Conservation (phyloP, 2,797 vertebrate genomes). For the Sebastes itinus region DNA sequence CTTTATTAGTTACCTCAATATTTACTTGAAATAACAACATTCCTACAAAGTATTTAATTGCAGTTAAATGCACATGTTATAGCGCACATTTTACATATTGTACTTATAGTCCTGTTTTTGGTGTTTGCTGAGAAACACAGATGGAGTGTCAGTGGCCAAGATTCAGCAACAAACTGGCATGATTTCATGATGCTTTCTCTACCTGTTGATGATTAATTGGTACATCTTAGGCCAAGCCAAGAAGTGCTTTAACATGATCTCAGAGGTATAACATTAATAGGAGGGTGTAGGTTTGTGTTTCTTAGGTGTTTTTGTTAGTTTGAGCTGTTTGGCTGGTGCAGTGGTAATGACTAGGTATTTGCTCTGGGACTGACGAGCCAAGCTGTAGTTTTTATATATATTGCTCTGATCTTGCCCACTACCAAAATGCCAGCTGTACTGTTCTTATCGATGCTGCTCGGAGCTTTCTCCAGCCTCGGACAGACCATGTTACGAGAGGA, state of each 20-base stretch:
- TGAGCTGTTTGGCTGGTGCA: constrained; percentile 1
- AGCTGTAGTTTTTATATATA: constrained; percentile 40
- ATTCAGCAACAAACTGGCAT: not conserved
- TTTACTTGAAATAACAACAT: constrained; percentile 46
- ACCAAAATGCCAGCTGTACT: constrained; percentile 64
- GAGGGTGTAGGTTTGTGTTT: not conserved
- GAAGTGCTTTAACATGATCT: constrained; percentile 5
- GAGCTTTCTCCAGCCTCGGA: constrained; percentile 57
- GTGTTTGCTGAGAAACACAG: not conserved
- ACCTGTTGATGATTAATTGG: not conserved
- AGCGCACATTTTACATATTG: not conserved
- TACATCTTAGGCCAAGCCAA: not conserved
- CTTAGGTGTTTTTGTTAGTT: not conserved
- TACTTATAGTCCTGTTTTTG: not conserved
- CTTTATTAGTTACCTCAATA: not conserved
- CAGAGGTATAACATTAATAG: not conserved
- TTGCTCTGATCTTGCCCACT: constrained; percentile 21
- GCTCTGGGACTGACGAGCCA: constrained; percentile 22
- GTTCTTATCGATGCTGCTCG: constrained; percentile 67
- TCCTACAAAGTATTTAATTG: not conserved
- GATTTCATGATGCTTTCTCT: not conserved
- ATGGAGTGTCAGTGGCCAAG: not conserved
- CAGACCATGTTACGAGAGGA: constrained; percentile 80
- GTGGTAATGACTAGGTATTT: constrained; percentile 38
- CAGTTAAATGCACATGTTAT: not conserved